Evolutionary conservation across 2,888 invertebrate genomes (phyloP).

Genomic region (Rhynchonema sp.): DNA sequence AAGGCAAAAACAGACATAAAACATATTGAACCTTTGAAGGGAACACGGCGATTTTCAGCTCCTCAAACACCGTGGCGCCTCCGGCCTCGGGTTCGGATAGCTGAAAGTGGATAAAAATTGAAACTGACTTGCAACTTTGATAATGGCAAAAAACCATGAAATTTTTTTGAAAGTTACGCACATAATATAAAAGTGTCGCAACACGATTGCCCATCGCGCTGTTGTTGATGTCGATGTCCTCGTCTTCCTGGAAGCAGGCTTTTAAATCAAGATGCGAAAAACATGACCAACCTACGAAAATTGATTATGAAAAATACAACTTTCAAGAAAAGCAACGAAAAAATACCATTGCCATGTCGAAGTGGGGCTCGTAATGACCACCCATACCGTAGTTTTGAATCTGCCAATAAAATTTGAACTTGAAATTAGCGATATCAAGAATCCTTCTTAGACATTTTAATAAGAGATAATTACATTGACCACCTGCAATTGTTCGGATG

Average conservation of each 20-base stretch:
- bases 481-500: background rate
- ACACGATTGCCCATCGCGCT: slow-evolving; percentile 30
- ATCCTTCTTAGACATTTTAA: background rate
- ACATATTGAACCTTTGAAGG: slow-evolving; percentile 45
- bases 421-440: background rate
- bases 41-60: slow-evolving; percentile 56
- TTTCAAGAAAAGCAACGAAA: too few species aligned
- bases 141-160: too few species aligned
- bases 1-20: background rate
- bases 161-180: too few species aligned
- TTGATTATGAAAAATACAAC: too few species aligned
- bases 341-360: slow-evolving; percentile 41
- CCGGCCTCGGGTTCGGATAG: slow-evolving; percentile 90
- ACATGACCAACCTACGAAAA: too few species aligned
- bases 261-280: background rate
- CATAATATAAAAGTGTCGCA: slow-evolving; percentile 31
- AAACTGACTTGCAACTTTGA: too few species aligned
- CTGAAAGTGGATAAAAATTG: slow-evolving; percentile 37
- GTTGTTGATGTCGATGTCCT: slow-evolving; percentile 27
- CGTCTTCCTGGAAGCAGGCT: slow-evolving; percentile 22
- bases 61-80: slow-evolving; percentile 84
- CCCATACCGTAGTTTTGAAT: slow-evolving; percentile 49
- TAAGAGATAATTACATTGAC: background rate
- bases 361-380: slow-evolving; percentile 94
- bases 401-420: background rate